Evolutionary conservation across 1,140 invertebrate species (phyloP), one percentile per base, ranked within the genome.

Genomic region (Galendromus occidentalis): DNA sequence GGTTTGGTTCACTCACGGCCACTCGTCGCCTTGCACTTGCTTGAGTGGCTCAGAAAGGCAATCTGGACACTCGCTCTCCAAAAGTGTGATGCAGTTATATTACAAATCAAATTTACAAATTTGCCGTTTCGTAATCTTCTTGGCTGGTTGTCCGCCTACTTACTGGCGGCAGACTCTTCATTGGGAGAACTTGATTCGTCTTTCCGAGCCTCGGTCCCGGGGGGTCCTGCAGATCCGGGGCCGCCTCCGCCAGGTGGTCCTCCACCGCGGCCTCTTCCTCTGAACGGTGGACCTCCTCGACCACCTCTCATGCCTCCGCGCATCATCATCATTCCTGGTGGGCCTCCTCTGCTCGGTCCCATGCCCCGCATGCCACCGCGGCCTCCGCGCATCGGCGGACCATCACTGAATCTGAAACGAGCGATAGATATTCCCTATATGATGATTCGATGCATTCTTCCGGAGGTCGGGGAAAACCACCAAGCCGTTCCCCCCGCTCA

Each of bases 41-140:
- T 22, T 59, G 25, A 59, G 25, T 20, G 14, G 33, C 51, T 14
- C 14, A 20, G 4, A 28, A 47, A 5, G 45, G 18, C 25, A 20
- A 59, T 59, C 25, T 33, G 33, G 25, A 59, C 33, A 39, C 33
- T 39, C 33, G 20, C 14, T 59, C 25, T 59, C 25, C 51, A 14
- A 59, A 25, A 59, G 14, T 59, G 22, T 25, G 51, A 33, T 25
- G 14, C 25, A 59, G 51, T 25, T 59, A 59, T 59, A 59, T 59
- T 59, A 59, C 51, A 59, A 33, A 59, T 29, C 12, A 59, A 59
- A 59, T 59, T 59, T 59, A 59, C 51, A 59, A 33, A 29, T 59
- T 59, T 22, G 14, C 33, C 14, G 33, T 59, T 20, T 22, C 25
- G 28, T 47, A 47, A 6, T 47, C 18, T 47, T 47, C 25, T 22